These are phyloP conservation scores for Chionodraco myersi DNA, from an alignment of 2,113 vertebrate genomes.

Conservation along the genomic window DNA sequence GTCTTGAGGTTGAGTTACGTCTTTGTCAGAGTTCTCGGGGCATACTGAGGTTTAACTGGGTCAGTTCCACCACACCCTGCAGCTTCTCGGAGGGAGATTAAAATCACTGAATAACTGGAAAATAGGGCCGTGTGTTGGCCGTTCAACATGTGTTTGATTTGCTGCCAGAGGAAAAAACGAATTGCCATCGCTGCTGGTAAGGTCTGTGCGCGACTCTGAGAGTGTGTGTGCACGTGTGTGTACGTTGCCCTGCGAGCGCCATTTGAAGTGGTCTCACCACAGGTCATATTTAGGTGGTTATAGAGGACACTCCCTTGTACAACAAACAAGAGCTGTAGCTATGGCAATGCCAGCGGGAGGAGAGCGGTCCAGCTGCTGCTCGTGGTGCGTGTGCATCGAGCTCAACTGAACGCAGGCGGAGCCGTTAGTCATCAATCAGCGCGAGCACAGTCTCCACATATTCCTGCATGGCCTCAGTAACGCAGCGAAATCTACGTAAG, in stretches of 20 bases:
- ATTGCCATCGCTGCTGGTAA: conserved; percentile 48
- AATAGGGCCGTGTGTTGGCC: conserved; percentile 37
- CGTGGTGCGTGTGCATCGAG: conserved; percentile 36
- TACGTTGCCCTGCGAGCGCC: conserved; percentile 39
- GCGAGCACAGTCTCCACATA: not conserved
- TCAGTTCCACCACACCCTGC: conserved; percentile 64
- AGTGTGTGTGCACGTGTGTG: conserved; percentile 49
- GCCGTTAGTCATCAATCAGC: conserved; percentile 27
- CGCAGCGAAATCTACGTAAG: conserved; percentile 8
- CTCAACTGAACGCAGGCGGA: conserved; percentile 33
- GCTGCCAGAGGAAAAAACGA: conserved; percentile 55
- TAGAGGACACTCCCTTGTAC: conserved; percentile 73
- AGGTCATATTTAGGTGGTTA: conserved; percentile 70
- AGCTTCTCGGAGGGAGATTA: conserved; percentile 32
- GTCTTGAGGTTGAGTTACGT: conserved; percentile 31
- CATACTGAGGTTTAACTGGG: conserved; percentile 51
- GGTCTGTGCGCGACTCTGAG: conserved; percentile 38
- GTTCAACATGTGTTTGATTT: conserved; percentile 56
- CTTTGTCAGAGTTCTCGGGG: conserved; percentile 50
- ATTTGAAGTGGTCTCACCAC: conserved; percentile 71
- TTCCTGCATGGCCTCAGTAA: conserved; percentile 14
- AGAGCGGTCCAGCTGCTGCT: conserved; percentile 30
- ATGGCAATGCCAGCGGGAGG: conserved; percentile 66
- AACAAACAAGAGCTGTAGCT: conserved; percentile 74
- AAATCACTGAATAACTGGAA: conserved; percentile 52